These are phyloP conservation scores for Drosophila orosa DNA, from an alignment of 1,140 invertebrate species.

Conservation along the genomic window DNA sequence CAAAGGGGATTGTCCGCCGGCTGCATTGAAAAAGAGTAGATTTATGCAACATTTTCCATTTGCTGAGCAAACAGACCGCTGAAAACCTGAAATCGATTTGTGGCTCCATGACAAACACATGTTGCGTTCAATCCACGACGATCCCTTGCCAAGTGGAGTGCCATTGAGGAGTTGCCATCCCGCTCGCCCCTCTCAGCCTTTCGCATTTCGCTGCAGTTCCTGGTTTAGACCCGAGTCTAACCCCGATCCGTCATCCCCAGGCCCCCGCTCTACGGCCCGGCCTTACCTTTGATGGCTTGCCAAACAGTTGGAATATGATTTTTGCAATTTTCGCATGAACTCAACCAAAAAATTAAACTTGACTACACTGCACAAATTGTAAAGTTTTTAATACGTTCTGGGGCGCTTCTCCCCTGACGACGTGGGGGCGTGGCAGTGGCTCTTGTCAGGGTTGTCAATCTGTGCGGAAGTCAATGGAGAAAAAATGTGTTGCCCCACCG, in stretches of 20 bases:
- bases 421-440: constrained; percentile 44
- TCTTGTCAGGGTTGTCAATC: constrained; percentile 71
- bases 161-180: constrained; percentile 31
- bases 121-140: constrained; percentile 39
- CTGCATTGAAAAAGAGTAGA: constrained; percentile 12
- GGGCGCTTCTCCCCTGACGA: constrained; percentile 19
- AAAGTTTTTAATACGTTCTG: constrained; percentile 80
- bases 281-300: constrained; percentile 77
- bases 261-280: constrained; percentile 1
- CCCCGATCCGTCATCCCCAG: not conserved
- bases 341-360: constrained; percentile 82
- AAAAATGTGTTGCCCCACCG: constrained; percentile 33
- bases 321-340: constrained; percentile 82
- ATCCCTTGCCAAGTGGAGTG: constrained; percentile 41
- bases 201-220: constrained; percentile 52
- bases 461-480: constrained; percentile 62
- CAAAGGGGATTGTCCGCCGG: constrained; percentile 25
- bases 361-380: constrained; percentile 77
- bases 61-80: constrained; percentile 67
- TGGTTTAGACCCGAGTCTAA: constrained; percentile 4
- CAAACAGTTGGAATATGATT: constrained; percentile 82
- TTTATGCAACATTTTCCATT: constrained; percentile 65
- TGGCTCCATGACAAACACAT: constrained; percentile 51
- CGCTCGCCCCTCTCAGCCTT: constrained; percentile 11
- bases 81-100: constrained; percentile 15